Evolutionary conservation across 2,888 invertebrate species (phyloP).

Genomic region (Netelia melanura): DNA sequence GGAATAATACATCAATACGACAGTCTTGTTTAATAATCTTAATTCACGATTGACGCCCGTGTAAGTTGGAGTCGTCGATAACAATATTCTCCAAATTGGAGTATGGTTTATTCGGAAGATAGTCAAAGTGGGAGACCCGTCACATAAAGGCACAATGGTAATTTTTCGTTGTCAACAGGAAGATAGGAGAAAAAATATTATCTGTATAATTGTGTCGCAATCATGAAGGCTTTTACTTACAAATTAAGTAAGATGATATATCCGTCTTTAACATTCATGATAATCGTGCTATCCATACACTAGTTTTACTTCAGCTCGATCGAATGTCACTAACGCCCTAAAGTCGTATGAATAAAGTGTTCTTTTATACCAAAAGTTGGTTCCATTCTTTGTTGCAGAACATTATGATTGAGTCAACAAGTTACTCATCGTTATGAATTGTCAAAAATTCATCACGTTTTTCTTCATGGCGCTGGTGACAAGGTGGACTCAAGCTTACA

Average conservation of each 20-base stretch:
- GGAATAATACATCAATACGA: conserved; percentile 30
- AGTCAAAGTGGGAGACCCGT: conserved; percentile 12
- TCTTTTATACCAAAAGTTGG: conserved; percentile 1
- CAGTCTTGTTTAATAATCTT: conserved; percentile 27
- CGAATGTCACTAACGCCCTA: conserved; percentile 2
- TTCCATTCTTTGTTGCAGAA: not conserved
- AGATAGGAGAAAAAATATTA: conserved; percentile 10
- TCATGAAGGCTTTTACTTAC: conserved; percentile 60
- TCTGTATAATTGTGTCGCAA: conserved; percentile 15
- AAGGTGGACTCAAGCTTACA: not conserved
- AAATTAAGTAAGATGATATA: conserved; percentile 55
- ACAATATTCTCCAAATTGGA: conserved; percentile 7
- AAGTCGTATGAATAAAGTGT: not conserved
- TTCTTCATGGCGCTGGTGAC: not conserved
- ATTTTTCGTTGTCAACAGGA: conserved; percentile 21
- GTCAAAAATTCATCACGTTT: not conserved
- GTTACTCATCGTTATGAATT: not conserved
- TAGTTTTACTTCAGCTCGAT: conserved; percentile 6
- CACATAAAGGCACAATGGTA: conserved; percentile 36
- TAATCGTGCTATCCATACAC: not conserved
- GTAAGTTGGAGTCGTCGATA: not conserved
- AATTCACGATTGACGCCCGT: conserved; percentile 12
- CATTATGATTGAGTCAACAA: not conserved
- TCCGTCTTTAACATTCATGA: not conserved
- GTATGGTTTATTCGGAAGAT: conserved; percentile 26